Percentiles rank a stretch among this genome's conserved stretches.
phyloP scores from a whole-genome alignment of 2,797 vertebrate species.

The Mormyrops boulengeri region DNA sequence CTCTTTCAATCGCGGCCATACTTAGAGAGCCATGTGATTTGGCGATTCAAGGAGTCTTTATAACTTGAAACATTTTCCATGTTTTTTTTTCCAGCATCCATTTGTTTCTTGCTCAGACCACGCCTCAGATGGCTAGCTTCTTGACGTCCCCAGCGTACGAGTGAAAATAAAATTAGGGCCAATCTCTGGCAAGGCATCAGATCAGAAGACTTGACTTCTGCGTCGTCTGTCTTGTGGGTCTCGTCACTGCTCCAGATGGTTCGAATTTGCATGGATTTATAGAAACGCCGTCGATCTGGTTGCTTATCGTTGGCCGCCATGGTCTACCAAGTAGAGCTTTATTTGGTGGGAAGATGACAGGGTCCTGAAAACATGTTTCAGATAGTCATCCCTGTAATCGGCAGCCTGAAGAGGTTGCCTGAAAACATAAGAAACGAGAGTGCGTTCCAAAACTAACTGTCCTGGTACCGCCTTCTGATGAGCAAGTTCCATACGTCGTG shows the following conservation, averaged over 20 bases:
- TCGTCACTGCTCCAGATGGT: neutral
- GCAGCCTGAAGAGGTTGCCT: neutral
- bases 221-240: neutral
- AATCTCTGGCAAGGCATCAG: neutral
- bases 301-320: neutral
- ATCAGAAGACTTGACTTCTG: neutral
- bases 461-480: neutral
- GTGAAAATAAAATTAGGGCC: neutral
- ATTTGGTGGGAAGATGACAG: neutral
- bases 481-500: neutral
- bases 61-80: conserved; percentile 50
- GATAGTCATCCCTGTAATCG: neutral
- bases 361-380: neutral
- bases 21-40: conserved; percentile 58
- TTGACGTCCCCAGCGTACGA: neutral
- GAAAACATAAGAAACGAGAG: neutral
- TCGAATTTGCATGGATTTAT: neutral
- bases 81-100: conserved; percentile 32
- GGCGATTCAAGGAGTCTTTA: conserved; percentile 58
- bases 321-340: neutral
- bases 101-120: conserved; percentile 32
- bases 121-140: neutral
- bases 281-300: neutral
- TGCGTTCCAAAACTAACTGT: neutral
- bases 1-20: conserved; percentile 55